Evolutionary conservation across 2,797 vertebrate species (phyloP).

Genomic region (Cossypha caffra): DNA sequence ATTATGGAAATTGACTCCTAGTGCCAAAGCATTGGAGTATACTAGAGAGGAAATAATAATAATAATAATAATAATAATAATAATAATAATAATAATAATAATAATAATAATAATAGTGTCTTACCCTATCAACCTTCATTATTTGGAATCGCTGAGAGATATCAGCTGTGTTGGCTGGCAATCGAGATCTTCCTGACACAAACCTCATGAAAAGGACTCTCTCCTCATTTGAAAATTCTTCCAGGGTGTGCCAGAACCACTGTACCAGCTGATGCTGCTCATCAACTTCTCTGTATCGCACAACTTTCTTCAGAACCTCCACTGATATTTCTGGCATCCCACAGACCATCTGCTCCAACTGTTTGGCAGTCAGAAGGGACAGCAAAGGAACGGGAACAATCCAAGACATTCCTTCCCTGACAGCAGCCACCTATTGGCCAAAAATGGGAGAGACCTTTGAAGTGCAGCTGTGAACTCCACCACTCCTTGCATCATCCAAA

Average conservation of each 20-base stretch:
- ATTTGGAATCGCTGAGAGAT: conserved; percentile 87
- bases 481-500: background rate
- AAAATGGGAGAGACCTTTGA: background rate
- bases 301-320: conserved; percentile 84
- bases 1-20: background rate
- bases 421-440: conserved; percentile 78
- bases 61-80: too few species aligned
- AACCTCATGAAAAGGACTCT: conserved; percentile 86
- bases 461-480: background rate
- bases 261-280: conserved; percentile 84
- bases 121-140: conserved; percentile 87
- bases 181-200: conserved; percentile 82
- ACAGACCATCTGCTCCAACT: conserved; percentile 85
- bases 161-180: conserved; percentile 85
- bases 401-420: conserved; percentile 87
- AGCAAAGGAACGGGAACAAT: conserved; percentile 83
- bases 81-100: background rate
- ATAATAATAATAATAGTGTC: background rate
- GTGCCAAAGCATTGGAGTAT: background rate
- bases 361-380: conserved; percentile 83
- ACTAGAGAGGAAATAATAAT: background rate
- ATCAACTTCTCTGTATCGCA: conserved; percentile 84
- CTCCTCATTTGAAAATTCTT: conserved; percentile 85
- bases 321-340: conserved; percentile 86
- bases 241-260: conserved; percentile 85